A percentile compares a stretch with the other conserved stretches of the same genome.
These are phyloP conservation scores for Kryptolebias marmoratus DNA, from an alignment of 2,113 vertebrate species.

Conservation along the genomic window DNA sequence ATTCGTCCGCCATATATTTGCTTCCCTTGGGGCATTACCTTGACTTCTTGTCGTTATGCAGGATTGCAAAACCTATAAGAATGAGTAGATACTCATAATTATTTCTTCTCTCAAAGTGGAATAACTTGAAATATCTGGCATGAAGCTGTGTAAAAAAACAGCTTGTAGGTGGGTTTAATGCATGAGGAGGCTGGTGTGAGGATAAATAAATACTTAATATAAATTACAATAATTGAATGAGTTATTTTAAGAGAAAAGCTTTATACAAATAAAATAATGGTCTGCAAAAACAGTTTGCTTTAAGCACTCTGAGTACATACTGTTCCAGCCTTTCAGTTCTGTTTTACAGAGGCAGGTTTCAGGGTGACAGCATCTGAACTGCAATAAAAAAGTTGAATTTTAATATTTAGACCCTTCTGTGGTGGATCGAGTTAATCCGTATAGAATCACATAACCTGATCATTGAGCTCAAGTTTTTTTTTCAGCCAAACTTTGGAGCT, in stretches of 20 bases:
- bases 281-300: not conserved
- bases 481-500: constrained; percentile 59
- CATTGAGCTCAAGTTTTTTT: constrained; percentile 32
- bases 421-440: constrained; percentile 10
- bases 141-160: not conserved
- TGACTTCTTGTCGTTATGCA: too few species aligned
- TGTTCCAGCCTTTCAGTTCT: constrained; percentile 11
- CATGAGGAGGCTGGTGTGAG: not conserved
- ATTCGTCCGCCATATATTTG: not conserved
- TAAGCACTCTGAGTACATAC: constrained; percentile 4
- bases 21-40: not conserved
- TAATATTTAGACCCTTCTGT: constrained; percentile 4
- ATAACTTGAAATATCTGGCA: not conserved
- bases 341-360: constrained; percentile 27
- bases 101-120: not conserved
- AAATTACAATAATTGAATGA: not conserved
- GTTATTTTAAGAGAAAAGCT: too few species aligned
- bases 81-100: not conserved
- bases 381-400: constrained; percentile 5
- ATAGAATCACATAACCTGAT: constrained; percentile 34
- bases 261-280: too few species aligned
- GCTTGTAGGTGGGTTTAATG: constrained; percentile 1
- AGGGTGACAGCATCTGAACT: constrained; percentile 24
- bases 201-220: not conserved
- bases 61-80: not conserved